Percentiles rank a stretch among this genome's conserved stretches.
Evolutionary conservation across 2,113 vertebrate species (phyloP).

Genomic region (Anolis carolinensis): DNA sequence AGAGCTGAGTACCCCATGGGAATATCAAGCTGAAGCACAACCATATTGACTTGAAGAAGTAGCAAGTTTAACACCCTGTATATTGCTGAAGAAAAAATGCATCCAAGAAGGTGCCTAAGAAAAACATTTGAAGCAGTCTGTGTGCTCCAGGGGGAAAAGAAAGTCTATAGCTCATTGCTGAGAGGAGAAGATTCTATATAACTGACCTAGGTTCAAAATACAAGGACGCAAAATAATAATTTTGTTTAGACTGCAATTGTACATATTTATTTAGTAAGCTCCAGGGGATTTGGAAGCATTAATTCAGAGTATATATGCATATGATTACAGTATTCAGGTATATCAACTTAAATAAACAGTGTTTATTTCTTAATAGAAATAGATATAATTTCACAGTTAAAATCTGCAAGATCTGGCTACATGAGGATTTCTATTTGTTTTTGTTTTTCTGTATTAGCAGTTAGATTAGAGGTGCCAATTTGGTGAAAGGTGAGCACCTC

Average conservation of each 20-base stretch:
- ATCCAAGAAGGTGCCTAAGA: slow-evolving; percentile 4
- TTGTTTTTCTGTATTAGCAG: too few species aligned
- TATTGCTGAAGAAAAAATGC: slow-evolving; percentile 1
- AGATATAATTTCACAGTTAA: not conserved
- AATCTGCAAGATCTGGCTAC: too few species aligned
- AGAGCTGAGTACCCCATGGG: not conserved
- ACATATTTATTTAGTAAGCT: not conserved
- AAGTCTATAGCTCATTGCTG: not conserved
- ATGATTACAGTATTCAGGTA: not conserved
- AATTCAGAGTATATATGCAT: not conserved
- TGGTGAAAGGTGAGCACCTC: too few species aligned
- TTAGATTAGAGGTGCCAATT: too few species aligned
- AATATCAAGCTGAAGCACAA: slow-evolving; percentile 45
- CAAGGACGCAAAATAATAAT: not conserved
- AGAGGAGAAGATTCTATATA: not conserved
- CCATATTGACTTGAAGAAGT: slow-evolving; percentile 10
- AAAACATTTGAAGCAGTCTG: slow-evolving; percentile 27
- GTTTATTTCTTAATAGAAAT: not conserved
- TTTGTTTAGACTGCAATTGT: not conserved
- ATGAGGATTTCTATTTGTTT: too few species aligned
- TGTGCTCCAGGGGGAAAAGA: slow-evolving; percentile 37
- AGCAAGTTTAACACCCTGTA: not conserved
- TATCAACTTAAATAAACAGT: not conserved
- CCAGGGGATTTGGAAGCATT: not conserved
- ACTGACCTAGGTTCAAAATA: not conserved